Evolutionary conservation across 2,113 vertebrate species (phyloP), one percentile per base, ranked within the genome.

Genomic region (Rhinolophus ferrumequinum): DNA sequence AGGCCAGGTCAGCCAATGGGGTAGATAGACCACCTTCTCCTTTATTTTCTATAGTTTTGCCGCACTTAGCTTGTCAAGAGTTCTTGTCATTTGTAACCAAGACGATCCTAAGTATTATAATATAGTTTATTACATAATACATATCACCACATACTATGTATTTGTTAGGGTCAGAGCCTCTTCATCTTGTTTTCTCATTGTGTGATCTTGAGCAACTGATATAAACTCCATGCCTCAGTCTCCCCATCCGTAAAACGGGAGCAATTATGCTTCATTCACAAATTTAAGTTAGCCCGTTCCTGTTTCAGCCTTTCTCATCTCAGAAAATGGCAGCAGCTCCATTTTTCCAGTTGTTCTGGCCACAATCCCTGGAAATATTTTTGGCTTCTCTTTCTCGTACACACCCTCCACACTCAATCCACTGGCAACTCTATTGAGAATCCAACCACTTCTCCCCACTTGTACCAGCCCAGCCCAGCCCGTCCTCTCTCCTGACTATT

Each of bases 201-300:
- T 47, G 47, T 47, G 47, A 47, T 47, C 47, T 10, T 11, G 47
- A 50, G 47, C 11, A 50, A 13, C 47, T 10, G 47, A 24, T 24
- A 54, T 18, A n/a, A 44, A 66, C 18, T 73, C 18, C 18, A n/a
- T 8, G 24, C 35, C 30, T 87, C 47, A 62, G 16, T 72, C 86
- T 95, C 81, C 30, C 66, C 28, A n/a, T 79, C 64, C 85, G 24
- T 88, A 62, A 88, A 82, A 54, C n/a, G 47, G 38, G 33, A 50
- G 18, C 35, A 58, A n/a, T 18, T n/a, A 56, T 56, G 33, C 44
- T 38, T 13, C 66, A 3, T 33, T 70, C 52, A 38, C 6, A 33
- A 26, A 47, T 18, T n/a, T 33, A 80, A 19, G 33, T 69, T 12
- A 19, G 14, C 41, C 22, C 69, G 7, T 9, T 84, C 24, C 33